Percentiles rank a stretch among this genome's conserved stretches.
phyloP scores from a whole-genome alignment of 2,888 invertebrate genomes.

The Dasypolia templi region DNA sequence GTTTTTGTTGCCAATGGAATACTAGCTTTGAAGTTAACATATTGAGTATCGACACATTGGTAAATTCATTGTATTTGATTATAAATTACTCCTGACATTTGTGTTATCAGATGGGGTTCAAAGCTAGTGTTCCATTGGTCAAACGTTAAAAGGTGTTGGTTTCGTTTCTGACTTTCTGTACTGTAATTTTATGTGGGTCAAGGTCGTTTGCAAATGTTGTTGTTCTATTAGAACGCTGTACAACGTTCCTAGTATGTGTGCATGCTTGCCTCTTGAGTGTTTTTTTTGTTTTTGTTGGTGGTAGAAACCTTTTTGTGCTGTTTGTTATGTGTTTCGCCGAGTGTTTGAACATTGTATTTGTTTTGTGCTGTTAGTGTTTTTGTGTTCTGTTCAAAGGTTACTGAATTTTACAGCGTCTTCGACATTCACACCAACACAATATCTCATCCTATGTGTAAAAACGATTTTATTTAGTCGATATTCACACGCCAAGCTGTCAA shows the following conservation, averaged over 20 bases:
- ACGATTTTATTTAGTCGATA: conserved; percentile 54
- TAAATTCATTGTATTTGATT: not conserved
- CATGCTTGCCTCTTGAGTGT: conserved; percentile 88
- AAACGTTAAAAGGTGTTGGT: conserved; percentile 81
- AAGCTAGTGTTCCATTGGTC: conserved; percentile 77
- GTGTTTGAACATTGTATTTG: conserved; percentile 49
- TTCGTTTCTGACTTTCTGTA: conserved; percentile 67
- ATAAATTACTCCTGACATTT: not conserved
- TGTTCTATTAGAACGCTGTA: conserved; percentile 74
- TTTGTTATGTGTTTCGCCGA: conserved; percentile 62
- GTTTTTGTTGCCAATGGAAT: conserved; percentile 72
- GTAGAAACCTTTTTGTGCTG: conserved; percentile 64
- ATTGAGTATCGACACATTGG: not conserved
- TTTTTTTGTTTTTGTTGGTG: conserved; percentile 74
- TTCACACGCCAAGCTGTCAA: conserved; percentile 63
- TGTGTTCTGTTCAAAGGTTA: conserved; percentile 59
- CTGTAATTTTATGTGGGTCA: conserved; percentile 75
- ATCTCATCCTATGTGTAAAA: conserved; percentile 29
- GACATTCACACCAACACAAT: conserved; percentile 47
- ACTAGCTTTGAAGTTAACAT: conserved; percentile 70
- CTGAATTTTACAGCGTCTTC: conserved; percentile 44
- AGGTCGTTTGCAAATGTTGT: conserved; percentile 72
- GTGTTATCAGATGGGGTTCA: conserved; percentile 33
- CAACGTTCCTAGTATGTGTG: conserved; percentile 85
- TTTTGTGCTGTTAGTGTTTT: conserved; percentile 50